phyloP scores from a whole-genome alignment of 2,888 invertebrate species.

The Cryptophagus acutangulus region DNA sequence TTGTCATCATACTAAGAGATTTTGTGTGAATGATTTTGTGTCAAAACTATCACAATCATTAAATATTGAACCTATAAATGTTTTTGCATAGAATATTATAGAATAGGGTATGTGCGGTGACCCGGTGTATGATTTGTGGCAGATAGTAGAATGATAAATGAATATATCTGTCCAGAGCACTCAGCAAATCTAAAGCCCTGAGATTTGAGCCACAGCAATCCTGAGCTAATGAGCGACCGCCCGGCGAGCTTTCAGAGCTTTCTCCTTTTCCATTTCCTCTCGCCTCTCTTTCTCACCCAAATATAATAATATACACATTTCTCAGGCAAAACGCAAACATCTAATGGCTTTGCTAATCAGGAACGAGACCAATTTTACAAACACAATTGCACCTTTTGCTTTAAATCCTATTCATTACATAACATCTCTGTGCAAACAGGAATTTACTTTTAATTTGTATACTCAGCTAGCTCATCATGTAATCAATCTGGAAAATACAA shows the following conservation, averaged over 20 bases:
- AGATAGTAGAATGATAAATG: conserved; percentile 30
- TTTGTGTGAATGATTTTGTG: too few species aligned
- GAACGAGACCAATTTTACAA: conserved; percentile 9
- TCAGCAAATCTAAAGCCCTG: conserved; percentile 31
- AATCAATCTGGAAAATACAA: too few species aligned
- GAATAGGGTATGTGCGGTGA: conserved; percentile 18
- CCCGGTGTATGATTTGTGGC: conserved; percentile 20
- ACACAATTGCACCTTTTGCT: conserved; percentile 2
- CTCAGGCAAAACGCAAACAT: conserved; percentile 21
- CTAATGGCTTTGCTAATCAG: conserved; percentile 36
- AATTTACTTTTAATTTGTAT: too few species aligned
- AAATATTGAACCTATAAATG: too few species aligned
- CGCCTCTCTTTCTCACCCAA: too few species aligned
- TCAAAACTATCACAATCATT: too few species aligned
- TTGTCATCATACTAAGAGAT: too few species aligned
- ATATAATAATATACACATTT: conserved; percentile 8
- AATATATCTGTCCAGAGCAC: conserved; percentile 41
- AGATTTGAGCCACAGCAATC: conserved; percentile 38
- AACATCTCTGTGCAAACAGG: too few species aligned
- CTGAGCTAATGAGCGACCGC: conserved; percentile 36
- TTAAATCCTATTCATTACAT: too few species aligned
- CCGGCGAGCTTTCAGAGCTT: conserved; percentile 21
- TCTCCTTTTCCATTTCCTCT: too few species aligned
- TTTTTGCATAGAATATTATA: too few species aligned
- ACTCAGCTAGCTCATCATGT: too few species aligned